These are phyloP conservation scores for Eupithecia tripunctaria DNA, from an alignment of 2,888 invertebrate genomes.

Conservation along the genomic window DNA sequence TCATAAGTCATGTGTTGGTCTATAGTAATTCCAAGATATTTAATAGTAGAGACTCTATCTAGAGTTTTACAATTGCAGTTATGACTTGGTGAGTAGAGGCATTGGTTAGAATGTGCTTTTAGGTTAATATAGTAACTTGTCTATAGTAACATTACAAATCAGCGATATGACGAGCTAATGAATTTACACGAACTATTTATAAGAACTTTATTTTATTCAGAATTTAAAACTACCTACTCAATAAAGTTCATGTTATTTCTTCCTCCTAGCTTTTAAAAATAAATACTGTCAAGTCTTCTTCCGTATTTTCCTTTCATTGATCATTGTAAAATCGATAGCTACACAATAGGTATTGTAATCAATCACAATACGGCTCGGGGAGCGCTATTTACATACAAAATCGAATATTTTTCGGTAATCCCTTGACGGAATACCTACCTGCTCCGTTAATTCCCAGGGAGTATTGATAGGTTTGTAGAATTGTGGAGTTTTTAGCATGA, in stretches of 20 bases:
- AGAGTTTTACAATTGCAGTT: too few species aligned
- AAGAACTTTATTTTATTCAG: too few species aligned
- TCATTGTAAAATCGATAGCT: conserved; percentile 13
- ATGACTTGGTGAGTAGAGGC: too few species aligned
- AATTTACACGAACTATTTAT: too few species aligned
- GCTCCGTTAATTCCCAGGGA: conserved; percentile 17
- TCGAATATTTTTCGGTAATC: conserved; percentile 37
- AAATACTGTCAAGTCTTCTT: neutral
- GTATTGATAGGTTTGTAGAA: conserved; percentile 19
- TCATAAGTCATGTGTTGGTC: too few species aligned
- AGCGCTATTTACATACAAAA: conserved; percentile 34
- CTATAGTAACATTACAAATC: too few species aligned
- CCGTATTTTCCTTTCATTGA: conserved; percentile 10
- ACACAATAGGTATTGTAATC: conserved; percentile 30
- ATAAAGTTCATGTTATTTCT: neutral
- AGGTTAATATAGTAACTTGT: too few species aligned
- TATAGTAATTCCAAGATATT: too few species aligned
- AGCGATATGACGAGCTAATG: too few species aligned
- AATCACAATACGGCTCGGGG: conserved; percentile 30
- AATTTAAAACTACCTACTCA: too few species aligned
- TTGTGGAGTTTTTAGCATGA: conserved; percentile 5
- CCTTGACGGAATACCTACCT: conserved; percentile 21
- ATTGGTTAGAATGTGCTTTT: too few species aligned
- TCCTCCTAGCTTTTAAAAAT: neutral
- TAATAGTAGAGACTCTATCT: too few species aligned